These are phyloP conservation scores for Ophioninae sp. DNA, from an alignment of 2,888 invertebrate genomes.

Conservation along the genomic window DNA sequence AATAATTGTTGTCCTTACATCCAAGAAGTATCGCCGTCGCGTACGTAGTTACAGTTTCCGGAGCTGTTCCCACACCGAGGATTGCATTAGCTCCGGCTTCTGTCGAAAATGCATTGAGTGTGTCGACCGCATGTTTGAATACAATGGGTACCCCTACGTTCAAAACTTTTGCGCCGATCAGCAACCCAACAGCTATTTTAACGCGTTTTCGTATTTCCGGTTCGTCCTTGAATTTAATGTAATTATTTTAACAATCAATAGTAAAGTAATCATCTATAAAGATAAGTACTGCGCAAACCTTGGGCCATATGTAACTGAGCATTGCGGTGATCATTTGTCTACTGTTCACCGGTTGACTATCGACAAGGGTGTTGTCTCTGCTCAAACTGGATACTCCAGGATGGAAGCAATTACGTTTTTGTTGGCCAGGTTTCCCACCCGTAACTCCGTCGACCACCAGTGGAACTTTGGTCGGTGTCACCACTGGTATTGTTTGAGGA, in stretches of 20 bases:
- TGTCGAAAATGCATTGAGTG: conserved; percentile 86
- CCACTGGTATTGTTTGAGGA: conserved; percentile 75
- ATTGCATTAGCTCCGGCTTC: conserved; percentile 82
- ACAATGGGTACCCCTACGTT: conserved; percentile 97
- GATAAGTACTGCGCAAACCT: conserved; percentile 82
- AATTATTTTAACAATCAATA: neutral
- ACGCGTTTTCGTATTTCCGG: conserved; percentile 89
- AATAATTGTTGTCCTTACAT: conserved; percentile 85
- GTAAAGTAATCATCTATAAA: neutral
- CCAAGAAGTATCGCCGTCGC: conserved; percentile 92
- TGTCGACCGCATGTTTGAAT: conserved; percentile 96
- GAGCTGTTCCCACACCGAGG: conserved; percentile 89
- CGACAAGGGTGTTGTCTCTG: conserved; percentile 85
- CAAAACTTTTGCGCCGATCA: conserved; percentile 92
- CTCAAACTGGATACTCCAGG: conserved; percentile 90
- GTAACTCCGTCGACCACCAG: conserved; percentile 75
- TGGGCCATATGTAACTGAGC: conserved; percentile 97
- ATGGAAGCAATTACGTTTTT: conserved; percentile 93
- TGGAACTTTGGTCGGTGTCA: conserved; percentile 73
- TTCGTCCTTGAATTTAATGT: conserved; percentile 84
- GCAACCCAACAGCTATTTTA: conserved; percentile 89
- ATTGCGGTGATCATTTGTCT: conserved; percentile 93
- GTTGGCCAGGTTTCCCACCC: conserved; percentile 80
- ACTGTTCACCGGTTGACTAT: conserved; percentile 84
- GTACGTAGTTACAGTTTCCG: conserved; percentile 89